These are phyloP conservation scores for Phrynosoma blainvillii DNA, from an alignment of 2,113 vertebrate genomes.

Conservation along the genomic window DNA sequence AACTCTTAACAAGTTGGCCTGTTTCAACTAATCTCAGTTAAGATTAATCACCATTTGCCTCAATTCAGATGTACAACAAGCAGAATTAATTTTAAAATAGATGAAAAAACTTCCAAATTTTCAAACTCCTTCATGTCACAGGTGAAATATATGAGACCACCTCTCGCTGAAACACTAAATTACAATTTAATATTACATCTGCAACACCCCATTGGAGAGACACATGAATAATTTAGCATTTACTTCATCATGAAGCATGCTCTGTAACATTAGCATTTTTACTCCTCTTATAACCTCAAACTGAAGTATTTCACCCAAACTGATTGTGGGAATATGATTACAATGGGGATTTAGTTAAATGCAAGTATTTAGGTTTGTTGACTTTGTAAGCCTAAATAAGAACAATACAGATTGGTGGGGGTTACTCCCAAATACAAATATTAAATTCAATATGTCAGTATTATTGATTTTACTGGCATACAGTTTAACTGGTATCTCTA, in stretches of 20 bases:
- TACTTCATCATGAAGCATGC: background rate
- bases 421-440: background rate
- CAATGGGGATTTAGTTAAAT: background rate
- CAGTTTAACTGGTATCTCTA: background rate
- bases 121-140: background rate
- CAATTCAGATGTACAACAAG: background rate
- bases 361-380: too few relatives aligned
- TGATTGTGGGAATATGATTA: background rate
- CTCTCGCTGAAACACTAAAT: background rate
- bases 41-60: background rate
- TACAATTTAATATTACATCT: background rate
- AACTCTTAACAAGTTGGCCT: background rate
- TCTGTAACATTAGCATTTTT: background rate
- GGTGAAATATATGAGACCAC: background rate
- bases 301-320: background rate
- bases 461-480: background rate
- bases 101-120: background rate
- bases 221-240: background rate
- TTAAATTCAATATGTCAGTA: background rate
- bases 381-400: too few relatives aligned
- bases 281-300: background rate
- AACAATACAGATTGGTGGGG: too few relatives aligned
- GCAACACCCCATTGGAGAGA: background rate
- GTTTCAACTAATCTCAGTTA: background rate
- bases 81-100: background rate